Evolutionary conservation across 2,113 vertebrate species (phyloP).

Genomic region (Hystrix brachyura): DNA sequence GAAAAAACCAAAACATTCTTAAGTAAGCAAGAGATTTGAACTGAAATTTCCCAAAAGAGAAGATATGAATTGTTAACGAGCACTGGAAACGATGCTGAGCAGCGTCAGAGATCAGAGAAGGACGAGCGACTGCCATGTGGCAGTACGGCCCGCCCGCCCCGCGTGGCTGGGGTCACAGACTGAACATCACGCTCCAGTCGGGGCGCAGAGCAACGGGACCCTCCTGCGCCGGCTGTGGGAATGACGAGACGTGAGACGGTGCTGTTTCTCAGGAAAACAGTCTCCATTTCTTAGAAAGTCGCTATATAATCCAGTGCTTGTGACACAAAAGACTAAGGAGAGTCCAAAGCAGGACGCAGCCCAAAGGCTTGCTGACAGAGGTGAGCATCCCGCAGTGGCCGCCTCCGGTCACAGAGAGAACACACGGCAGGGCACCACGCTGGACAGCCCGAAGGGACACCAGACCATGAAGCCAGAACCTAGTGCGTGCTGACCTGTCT

Average conservation of each 20-base stretch:
- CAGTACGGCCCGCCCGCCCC: fast-evolving
- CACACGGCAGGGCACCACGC: not conserved
- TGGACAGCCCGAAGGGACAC: not conserved
- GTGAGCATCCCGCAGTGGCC: fast-evolving
- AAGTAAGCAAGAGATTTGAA: not conserved
- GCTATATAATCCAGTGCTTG: not conserved
- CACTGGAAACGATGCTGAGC: too few relatives aligned
- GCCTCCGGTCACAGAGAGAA: too few relatives aligned
- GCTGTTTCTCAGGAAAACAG: not conserved
- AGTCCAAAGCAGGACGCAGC: not conserved
- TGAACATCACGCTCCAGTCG: fast-evolving
- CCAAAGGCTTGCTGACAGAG: not conserved
- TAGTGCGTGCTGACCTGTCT: fast-evolving
- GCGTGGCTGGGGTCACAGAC: not conserved
- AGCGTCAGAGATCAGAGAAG: not conserved
- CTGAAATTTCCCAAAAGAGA: not conserved
- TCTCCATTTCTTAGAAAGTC: not conserved
- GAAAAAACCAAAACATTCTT: not conserved
- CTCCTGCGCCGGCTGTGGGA: too few relatives aligned
- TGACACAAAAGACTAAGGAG: not conserved
- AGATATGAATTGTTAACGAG: fast-evolving
- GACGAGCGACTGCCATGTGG: fast-evolving
- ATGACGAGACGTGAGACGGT: too few relatives aligned
- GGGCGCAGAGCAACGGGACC: not conserved
- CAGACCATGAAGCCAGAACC: not conserved